Percentiles rank a stretch among this genome's conserved stretches.
Evolutionary conservation across 2,113 vertebrate species (phyloP).

Genomic region (Desmodus rotundus): DNA sequence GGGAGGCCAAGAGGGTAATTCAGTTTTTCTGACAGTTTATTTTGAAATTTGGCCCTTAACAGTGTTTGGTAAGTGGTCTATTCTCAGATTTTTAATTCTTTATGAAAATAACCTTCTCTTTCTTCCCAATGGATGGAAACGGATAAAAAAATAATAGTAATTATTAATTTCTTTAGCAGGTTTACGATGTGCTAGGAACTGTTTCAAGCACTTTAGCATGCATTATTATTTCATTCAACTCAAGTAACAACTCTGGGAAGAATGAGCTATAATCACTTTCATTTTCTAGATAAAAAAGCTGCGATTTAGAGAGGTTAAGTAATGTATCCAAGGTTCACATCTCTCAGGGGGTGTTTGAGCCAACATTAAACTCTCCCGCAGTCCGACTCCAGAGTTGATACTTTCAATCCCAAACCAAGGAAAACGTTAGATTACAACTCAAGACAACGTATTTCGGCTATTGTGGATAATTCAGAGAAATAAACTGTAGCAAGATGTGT

Average conservation of each 20-base stretch:
- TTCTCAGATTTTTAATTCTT: conserved; percentile 9
- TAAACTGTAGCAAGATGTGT: conserved; percentile 50
- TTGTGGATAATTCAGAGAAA: neutral
- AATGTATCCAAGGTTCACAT: neutral
- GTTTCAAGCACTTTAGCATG: neutral
- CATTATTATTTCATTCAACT: neutral
- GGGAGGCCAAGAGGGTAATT: neutral
- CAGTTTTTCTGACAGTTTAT: neutral
- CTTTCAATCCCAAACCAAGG: neutral
- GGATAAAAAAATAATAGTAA: neutral
- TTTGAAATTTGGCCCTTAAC: neutral
- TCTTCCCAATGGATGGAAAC: neutral
- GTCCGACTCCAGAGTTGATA: neutral
- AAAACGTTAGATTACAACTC: neutral
- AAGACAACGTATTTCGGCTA: neutral
- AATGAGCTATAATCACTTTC: neutral
- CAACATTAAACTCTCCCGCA: neutral
- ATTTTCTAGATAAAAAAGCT: neutral
- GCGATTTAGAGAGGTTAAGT: neutral
- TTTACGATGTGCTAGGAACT: neutral
- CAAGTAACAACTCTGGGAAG: neutral
- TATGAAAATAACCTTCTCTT: neutral
- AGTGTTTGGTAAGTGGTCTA: neutral
- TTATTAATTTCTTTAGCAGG: neutral
- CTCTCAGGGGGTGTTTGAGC: neutral